These are phyloP conservation scores for Valencia hispanica DNA, from an alignment of 2,797 vertebrate genomes.

Conservation along the genomic window DNA sequence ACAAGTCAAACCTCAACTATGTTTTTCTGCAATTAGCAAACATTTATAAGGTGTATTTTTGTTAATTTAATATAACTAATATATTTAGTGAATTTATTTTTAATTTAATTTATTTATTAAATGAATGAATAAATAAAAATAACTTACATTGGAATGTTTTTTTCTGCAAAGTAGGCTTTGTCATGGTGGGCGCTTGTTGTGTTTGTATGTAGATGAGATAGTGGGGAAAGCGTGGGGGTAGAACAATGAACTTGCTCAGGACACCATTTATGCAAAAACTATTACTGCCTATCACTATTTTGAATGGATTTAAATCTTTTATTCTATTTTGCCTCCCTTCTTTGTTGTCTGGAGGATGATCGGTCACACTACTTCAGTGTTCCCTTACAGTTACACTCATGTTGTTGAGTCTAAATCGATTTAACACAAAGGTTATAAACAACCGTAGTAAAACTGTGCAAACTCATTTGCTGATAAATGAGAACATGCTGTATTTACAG, in stretches of 20 bases:
- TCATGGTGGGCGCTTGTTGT: background rate
- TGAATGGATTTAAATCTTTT: conserved; percentile 7
- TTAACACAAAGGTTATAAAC: conserved; percentile 36
- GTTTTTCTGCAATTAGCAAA: background rate
- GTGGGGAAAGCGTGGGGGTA: background rate
- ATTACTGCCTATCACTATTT: conserved; percentile 7
- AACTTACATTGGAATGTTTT: background rate
- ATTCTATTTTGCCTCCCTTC: background rate
- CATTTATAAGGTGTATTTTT: background rate
- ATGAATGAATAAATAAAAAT: background rate
- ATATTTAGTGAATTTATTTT: background rate
- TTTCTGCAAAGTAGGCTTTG: background rate
- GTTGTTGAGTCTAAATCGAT: conserved; percentile 50
- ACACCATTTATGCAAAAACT: background rate
- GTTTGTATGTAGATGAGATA: background rate
- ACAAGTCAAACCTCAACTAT: background rate
- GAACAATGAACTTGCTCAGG: background rate
- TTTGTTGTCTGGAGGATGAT: conserved; percentile 48
- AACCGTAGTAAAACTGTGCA: conserved; percentile 48
- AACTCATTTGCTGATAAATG: conserved; percentile 8
- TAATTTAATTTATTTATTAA: background rate
- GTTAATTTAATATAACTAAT: background rate
- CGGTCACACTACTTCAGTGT: conserved; percentile 51
- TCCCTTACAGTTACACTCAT: conserved; percentile 43
- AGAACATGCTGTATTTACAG: conserved; percentile 16